Evolutionary conservation across 2,888 invertebrate genomes (phyloP), one percentile per base, ranked within the genome.

Genomic region (Hylaea fasciaria): DNA sequence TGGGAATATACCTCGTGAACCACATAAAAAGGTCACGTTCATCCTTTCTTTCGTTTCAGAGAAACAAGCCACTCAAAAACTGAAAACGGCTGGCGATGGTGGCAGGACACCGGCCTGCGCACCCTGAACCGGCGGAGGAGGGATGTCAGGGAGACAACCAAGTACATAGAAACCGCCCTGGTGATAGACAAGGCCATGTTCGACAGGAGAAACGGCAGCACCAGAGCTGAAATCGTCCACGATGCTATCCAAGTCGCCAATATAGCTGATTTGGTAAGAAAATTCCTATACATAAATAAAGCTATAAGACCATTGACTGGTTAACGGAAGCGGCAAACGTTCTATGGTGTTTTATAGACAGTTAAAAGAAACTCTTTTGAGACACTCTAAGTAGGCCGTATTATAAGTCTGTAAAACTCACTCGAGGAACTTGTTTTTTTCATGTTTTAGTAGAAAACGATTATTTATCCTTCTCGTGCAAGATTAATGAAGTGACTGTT

Each of bases 121-220:
- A 80, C 86, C 41, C 77, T 87, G 29, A 83, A 84, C 73, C 72
- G 91, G 28, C 80, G 86, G 56, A 89, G 83, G 83, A 93, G 98
- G 63, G 98, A 98, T 92, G 97, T 98, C 66, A 94, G 97, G 51
- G 97, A 97, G 83, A 96, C 96, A 68, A 97, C 97, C 69, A 98
- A 98, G 91, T 98, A 97, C 93, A 96, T 99, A 77, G 98, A 99
- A 93, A 96, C 98, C 60, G 99, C 98, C 52, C 94, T 99, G 73
- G 96, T 99, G 71, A 96, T 98, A 75, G 99, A 99, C 93, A 97
- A 98, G 89, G 96, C 97, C 47, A 98, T 99, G 98, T 98, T 98
- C 86, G 97, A 97, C 78, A 96, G 96, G 79, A 94, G 98, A 62
- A 98, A 98, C 86, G 97, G 97, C 66, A 97, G 97, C 87, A 96